Evolutionary conservation across 1,140 invertebrate genomes (phyloP), one percentile per base, ranked within the genome.

Genomic region (Drosophila nigromelanica): DNA sequence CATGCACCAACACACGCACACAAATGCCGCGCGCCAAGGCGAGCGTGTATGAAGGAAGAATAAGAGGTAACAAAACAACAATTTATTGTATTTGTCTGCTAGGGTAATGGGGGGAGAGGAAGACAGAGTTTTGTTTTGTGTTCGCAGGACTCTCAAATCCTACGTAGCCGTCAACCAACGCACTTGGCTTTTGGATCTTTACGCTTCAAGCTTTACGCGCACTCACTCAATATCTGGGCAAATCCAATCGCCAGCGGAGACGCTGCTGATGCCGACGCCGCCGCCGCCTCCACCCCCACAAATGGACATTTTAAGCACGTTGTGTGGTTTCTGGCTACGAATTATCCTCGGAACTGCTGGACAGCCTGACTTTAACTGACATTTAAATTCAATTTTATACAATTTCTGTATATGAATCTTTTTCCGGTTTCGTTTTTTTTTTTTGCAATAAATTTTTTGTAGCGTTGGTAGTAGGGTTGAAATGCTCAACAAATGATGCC

Each of bases 161-260:
- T 59, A 45, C 40, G 40, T 35, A 35, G 33, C 33, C 33, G 33
- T 35, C 33, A 35, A 35, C 33, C 33, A 35, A 35, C 8, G 33
- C 33, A 35, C 33, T 35, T 35, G 33, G 33, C 33, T 39, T 42
- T 51, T 67, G 33, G 43, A 58, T 42, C 64, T 40, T 70, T 69
- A 61, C 59, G 70, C 61, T 76, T 82, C 58, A 63, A 86, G 74
- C 76, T 68, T 62, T 73, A 76, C 83, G 73, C 76, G 78, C 81
- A 90, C 91, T 91, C 89, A 92, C 83, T 92, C 91, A 66, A 81
- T 71, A 83, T 94, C 93, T 59, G 90, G 89, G 79, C 94, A 94
- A 60, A 93, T 93, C 94, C 94, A 94, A 78, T 94, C 94, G 55
- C 93, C 93, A 54, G 93, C 92, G 50, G 79, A 90, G 40, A 73